Percentiles rank a stretch among this genome's conserved stretches.
Evolutionary conservation across 2,888 invertebrate species (phyloP).

Genomic region (Cheilosia grossa): DNA sequence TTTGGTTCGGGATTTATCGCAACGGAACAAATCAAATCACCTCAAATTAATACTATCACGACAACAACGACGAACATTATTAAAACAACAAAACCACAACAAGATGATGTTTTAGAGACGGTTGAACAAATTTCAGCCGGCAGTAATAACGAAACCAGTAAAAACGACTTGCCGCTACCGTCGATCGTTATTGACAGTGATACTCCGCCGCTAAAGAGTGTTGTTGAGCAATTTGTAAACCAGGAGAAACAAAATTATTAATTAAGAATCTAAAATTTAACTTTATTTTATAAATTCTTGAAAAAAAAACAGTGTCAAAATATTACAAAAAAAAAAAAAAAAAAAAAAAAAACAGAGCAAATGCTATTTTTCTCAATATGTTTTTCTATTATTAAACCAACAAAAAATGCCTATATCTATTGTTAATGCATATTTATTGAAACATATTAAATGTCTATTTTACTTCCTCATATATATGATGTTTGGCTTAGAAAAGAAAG

Average conservation of each 20-base stretch:
- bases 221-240: slow-evolving; percentile 44
- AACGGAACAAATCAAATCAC: background rate
- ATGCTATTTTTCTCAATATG: slow-evolving; percentile 21
- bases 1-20: background rate
- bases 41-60: slow-evolving; percentile 1
- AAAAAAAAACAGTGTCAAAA: slow-evolving; percentile 18
- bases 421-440: slow-evolving; percentile 63
- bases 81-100: background rate
- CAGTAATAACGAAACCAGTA: slow-evolving; percentile 19
- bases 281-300: background rate
- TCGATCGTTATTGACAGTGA: slow-evolving; percentile 47
- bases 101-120: slow-evolving; percentile 1
- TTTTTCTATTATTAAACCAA: slow-evolving; percentile 34
- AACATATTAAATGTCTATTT: slow-evolving; percentile 55
- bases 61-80: slow-evolving; percentile 4
- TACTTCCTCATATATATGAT: slow-evolving; percentile 21
- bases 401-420: slow-evolving; percentile 36
- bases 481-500: slow-evolving; percentile 19
- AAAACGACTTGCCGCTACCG: slow-evolving; percentile 28
- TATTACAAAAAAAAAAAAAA: background rate
- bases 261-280: slow-evolving; percentile 15
- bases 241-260: slow-evolving; percentile 53
- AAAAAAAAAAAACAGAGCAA: background rate
- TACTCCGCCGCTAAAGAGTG: slow-evolving; percentile 26
- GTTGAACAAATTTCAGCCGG: background rate